phyloP scores from a whole-genome alignment of 2,888 invertebrate genomes.

The Eupithecia vulgata region DNA sequence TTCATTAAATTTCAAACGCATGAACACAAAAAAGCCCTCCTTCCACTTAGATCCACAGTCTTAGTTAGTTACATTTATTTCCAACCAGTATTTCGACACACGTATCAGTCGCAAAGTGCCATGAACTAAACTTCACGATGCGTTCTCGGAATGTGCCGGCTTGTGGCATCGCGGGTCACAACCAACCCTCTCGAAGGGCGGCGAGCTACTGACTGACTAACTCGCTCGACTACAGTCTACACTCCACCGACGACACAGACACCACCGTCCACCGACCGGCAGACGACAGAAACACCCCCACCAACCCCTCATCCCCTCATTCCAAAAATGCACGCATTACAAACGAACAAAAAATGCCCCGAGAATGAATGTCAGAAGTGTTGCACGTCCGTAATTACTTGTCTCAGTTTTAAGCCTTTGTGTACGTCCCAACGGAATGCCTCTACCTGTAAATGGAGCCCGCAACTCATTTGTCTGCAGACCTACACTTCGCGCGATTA shows the following conservation, averaged over 20 bases:
- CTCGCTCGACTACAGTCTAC: too few relatives aligned
- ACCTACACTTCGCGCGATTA: constrained; percentile 43
- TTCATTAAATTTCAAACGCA: constrained; percentile 25
- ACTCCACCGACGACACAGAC: constrained; percentile 49
- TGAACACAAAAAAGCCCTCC: constrained; percentile 20
- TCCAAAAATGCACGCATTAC: constrained; percentile 74
- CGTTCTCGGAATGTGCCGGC: constrained; percentile 55
- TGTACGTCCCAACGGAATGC: constrained; percentile 53
- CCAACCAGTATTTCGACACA: constrained; percentile 56
- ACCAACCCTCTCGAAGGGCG: constrained; percentile 69
- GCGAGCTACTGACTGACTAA: constrained; percentile 63
- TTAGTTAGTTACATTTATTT: constrained; percentile 44
- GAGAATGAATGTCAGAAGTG: constrained; percentile 68
- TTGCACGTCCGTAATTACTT: constrained; percentile 63
- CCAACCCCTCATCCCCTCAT: constrained; percentile 62
- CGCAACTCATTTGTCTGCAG: constrained; percentile 54
- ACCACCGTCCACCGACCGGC: constrained; percentile 49
- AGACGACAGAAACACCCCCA: constrained; percentile 67
- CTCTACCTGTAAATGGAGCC: constrained; percentile 58
- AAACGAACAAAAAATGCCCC: constrained; percentile 64
- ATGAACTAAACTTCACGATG: constrained; percentile 65
- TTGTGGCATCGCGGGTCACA: constrained; percentile 61
- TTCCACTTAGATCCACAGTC: too few relatives aligned
- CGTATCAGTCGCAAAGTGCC: constrained; percentile 51
- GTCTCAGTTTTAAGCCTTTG: constrained; percentile 54